Evolutionary conservation across 2,113 vertebrate species (phyloP), one percentile per base, ranked within the genome.

Genomic region (Chaetops frenatus): DNA sequence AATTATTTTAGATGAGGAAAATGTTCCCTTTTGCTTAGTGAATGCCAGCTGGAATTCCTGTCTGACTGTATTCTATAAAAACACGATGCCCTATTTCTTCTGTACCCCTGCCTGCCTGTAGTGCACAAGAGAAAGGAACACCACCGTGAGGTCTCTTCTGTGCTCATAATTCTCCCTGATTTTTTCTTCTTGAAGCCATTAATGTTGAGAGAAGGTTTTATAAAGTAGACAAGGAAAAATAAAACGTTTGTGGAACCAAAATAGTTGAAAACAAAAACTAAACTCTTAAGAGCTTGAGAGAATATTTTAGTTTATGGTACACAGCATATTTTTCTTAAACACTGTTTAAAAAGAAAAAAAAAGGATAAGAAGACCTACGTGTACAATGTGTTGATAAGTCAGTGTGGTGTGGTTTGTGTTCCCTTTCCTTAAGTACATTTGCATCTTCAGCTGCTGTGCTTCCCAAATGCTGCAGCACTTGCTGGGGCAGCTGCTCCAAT

Each of bases 291-390:
- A 92, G 36, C 31, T 45, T 84, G 47, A 92, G 66, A 93, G 83
- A 94, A 31, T 92, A 94, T 93, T 96, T 95, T 96, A 96, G 67
- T 83, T 72, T 94, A 94, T 58, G 78, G 85, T 94, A 87, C 54
- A 95, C 81, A 91, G 78, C 70, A 80, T 95, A 91, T 96, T 94
- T 93, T 62, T 97, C 91, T 94, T 97, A 97, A 81, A 91, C 91
- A 90, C 88, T 80, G 10, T 94, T 92, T 78, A 76, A 93, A 96
- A 90, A 85, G 4, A 1, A 25, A 36, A 45, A 18, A 53, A 27
- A 81, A 48, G 25, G 35, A 31, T 44, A 72, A 69, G 24, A 69
- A 62, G 94, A 84, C 38, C 35, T 94, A 58, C 0, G 0, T 90
- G 61, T 88, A 71, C 65, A 79, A 42, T 12, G 18, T 87, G 93